Conservation (phyloP, 2,113 vertebrate genomes). For the Empidonax traillii region DNA sequence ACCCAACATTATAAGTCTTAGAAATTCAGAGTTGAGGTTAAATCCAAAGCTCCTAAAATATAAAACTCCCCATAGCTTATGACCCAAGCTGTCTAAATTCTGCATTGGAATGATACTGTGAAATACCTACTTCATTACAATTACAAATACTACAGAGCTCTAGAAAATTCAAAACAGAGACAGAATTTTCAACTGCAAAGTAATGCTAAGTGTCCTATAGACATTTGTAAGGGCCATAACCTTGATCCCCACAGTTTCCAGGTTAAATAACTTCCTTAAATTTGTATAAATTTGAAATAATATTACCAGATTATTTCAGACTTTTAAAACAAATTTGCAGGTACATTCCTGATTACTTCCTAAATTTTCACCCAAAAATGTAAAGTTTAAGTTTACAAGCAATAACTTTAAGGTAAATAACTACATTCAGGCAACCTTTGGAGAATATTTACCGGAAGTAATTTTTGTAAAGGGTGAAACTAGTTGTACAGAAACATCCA, state of each 20-base stretch:
- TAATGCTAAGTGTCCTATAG: background rate
- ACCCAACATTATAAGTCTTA: background rate
- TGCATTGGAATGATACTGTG: background rate
- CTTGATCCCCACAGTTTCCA: background rate
- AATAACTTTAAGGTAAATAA: background rate
- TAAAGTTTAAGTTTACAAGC: background rate
- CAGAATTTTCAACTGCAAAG: background rate
- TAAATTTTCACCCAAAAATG: background rate
- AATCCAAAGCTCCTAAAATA: background rate
- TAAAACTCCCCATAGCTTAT: background rate
- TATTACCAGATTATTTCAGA: background rate
- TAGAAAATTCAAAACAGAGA: background rate
- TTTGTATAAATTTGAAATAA: background rate
- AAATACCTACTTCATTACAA: background rate
- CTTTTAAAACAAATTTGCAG: background rate
- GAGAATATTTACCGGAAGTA: background rate
- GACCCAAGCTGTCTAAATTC: background rate
- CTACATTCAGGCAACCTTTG: background rate
- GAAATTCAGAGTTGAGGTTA: background rate
- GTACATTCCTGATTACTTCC: background rate
- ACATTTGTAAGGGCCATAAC: background rate
- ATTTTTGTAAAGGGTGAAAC: background rate
- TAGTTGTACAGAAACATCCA: background rate
- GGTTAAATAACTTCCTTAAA: background rate
- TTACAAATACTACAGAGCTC: background rate